Percentiles rank a stretch among this genome's conserved stretches.
phyloP scores from a whole-genome alignment of 1,140 invertebrate species.

The Zaprionus nigranus region DNA sequence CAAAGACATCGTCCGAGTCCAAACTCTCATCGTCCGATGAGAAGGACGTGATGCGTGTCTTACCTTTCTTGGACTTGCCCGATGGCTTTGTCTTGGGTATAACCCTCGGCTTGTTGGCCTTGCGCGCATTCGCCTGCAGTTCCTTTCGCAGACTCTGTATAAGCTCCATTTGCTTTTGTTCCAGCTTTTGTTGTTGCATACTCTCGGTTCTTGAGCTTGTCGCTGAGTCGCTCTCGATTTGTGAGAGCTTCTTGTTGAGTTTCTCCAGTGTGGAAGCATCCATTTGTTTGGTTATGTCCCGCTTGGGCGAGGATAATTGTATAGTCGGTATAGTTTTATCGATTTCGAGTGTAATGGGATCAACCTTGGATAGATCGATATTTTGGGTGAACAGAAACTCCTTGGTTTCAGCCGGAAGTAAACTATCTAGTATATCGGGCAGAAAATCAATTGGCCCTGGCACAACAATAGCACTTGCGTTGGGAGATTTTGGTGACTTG shows the following conservation, averaged over 20 bases:
- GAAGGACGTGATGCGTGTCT: conserved; percentile 89
- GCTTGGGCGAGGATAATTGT: conserved; percentile 88
- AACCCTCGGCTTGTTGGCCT: conserved; percentile 74
- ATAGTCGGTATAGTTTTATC: conserved; percentile 87
- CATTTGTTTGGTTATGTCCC: conserved; percentile 88
- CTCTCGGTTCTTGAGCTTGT: conserved; percentile 89
- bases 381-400: conserved; percentile 89
- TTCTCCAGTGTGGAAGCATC: conserved; percentile 88
- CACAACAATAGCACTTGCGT: conserved; percentile 29
- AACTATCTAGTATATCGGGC: conserved; percentile 80
- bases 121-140: conserved; percentile 71
- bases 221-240: conserved; percentile 89
- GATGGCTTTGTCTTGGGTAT: conserved; percentile 80
- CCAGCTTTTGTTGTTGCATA: conserved; percentile 86
- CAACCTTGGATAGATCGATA: conserved; percentile 89
- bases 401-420: conserved; percentile 80
- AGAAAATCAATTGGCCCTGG: conserved; percentile 64
- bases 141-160: conserved; percentile 84
- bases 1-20: conserved; percentile 90
- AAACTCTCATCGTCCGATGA: conserved; percentile 90
- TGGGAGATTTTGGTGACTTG: conserved; percentile 85
- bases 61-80: conserved; percentile 85
- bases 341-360: conserved; percentile 88
- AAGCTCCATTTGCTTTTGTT: conserved; percentile 85
- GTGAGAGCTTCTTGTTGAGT: conserved; percentile 89